Percentiles rank a stretch among this genome's conserved stretches.
phyloP scores from a whole-genome alignment of 2,113 vertebrate genomes.

The Sterrhoptilus dennistouni region DNA sequence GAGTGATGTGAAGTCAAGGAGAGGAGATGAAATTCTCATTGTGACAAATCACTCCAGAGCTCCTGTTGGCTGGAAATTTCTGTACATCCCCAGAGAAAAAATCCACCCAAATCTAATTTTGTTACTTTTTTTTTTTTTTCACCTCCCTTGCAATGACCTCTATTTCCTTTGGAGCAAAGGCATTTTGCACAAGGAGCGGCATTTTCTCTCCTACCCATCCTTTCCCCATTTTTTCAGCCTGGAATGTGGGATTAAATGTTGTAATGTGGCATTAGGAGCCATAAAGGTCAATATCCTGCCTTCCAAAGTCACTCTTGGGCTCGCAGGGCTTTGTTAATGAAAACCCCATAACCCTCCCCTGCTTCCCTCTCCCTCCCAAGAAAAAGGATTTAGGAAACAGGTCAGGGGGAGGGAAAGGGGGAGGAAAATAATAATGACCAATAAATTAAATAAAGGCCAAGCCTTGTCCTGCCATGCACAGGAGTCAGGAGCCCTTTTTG shows the following conservation, averaged over 20 bases:
- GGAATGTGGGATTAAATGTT: constrained; percentile 52
- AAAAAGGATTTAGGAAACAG: constrained; percentile 26
- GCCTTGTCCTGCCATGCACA: background rate
- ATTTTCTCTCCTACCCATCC: constrained; percentile 3
- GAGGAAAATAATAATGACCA: constrained; percentile 37
- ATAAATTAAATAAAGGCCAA: constrained; percentile 22
- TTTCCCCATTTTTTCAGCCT: background rate
- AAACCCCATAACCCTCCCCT: background rate
- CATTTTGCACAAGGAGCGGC: background rate
- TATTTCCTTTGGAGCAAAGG: background rate
- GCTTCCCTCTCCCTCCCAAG: background rate
- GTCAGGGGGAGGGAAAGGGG: background rate
- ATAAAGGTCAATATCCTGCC: constrained; percentile 46
- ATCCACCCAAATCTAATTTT: background rate
- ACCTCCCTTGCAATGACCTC: background rate
- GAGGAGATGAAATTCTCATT: background rate
- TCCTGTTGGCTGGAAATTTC: background rate
- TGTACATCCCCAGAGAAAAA: background rate
- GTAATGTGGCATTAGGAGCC: background rate
- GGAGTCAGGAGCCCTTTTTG: background rate
- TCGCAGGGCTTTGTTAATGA: constrained; percentile 32
- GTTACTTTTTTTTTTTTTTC: background rate
- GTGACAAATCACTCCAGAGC: background rate
- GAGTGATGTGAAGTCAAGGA: background rate
- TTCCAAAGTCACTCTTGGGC: constrained; percentile 2